Conservation (phyloP, 2,797 vertebrate species). For the Bradypodion pumilum region DNA sequence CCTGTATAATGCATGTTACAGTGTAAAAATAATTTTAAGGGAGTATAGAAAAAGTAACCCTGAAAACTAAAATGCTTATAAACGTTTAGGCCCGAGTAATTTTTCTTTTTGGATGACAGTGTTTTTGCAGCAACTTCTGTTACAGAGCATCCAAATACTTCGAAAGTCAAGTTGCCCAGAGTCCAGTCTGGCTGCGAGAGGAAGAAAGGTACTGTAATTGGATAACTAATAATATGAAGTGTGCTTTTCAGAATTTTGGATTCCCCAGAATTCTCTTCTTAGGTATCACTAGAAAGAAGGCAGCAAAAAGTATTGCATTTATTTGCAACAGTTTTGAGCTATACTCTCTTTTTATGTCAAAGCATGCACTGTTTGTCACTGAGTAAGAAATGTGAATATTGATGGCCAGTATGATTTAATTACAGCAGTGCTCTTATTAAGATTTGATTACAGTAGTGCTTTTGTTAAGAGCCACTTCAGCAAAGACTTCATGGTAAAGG, state of each 20-base stretch:
- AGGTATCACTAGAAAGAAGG: neutral
- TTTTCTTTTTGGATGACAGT: constrained; percentile 73
- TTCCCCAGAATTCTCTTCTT: neutral
- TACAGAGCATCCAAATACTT: constrained; percentile 94
- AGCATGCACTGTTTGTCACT: neutral
- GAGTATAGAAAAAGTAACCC: too few species aligned
- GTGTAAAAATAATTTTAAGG: too few species aligned
- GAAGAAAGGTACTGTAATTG: constrained; percentile 88
- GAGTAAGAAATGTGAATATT: neutral
- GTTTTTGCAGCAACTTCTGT: constrained; percentile 95
- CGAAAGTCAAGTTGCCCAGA: constrained; percentile 88
- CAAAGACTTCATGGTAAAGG: too few species aligned
- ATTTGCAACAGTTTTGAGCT: neutral
- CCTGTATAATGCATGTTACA: too few species aligned
- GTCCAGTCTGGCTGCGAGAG: constrained; percentile 89
- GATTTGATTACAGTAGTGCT: neutral
- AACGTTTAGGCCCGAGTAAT: too few species aligned
- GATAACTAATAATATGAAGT: neutral
- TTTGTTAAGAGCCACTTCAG: neutral
- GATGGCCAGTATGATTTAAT: neutral
- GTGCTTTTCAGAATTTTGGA: neutral
- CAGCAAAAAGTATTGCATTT: neutral
- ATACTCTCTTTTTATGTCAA: neutral
- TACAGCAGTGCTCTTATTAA: neutral
- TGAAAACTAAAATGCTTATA: too few species aligned